phyloP scores from a whole-genome alignment of 2,888 invertebrate genomes.

The Drosophila siamana region DNA sequence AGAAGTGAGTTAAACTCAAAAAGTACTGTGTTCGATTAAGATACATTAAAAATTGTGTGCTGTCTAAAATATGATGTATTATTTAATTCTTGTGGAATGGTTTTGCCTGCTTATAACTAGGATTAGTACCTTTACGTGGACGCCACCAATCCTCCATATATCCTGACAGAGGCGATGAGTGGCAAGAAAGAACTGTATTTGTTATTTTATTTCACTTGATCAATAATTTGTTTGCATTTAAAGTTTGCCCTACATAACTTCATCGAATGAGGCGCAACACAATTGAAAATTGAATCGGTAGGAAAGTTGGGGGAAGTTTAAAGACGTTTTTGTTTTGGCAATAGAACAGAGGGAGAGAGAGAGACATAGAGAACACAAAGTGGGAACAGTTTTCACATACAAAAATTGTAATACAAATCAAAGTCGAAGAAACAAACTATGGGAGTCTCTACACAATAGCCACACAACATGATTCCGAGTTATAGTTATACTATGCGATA shows the following conservation, averaged over 20 bases:
- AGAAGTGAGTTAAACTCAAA: conserved; percentile 1
- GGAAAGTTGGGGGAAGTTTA: not conserved
- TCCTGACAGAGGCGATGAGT: conserved; percentile 97
- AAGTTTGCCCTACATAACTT: conserved; percentile 36
- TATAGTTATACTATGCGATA: conserved; percentile 2
- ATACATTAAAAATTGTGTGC: conserved; percentile 40
- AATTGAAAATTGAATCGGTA: not conserved
- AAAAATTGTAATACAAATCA: conserved; percentile 26
- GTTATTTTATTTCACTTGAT: conserved; percentile 86
- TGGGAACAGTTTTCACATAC: conserved; percentile 22
- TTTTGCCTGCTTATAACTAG: conserved; percentile 62
- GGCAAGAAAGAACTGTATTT: conserved; percentile 88
- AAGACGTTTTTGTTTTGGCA: conserved; percentile 12
- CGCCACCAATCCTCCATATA: conserved; percentile 99
- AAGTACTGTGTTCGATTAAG: not conserved
- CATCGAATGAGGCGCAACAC: conserved; percentile 38
- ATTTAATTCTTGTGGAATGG: not conserved
- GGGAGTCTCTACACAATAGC: conserved; percentile 60
- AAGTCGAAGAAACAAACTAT: conserved; percentile 61
- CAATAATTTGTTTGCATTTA: not conserved
- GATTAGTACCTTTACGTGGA: conserved; percentile 95
- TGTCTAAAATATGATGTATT: conserved; percentile 39
- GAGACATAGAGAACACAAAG: conserved; percentile 29
- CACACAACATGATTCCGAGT: conserved; percentile 21
- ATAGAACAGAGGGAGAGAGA: conserved; percentile 34